A percentile compares a stretch with the other conserved stretches of the same genome.
These are phyloP conservation scores for Dryas iulia DNA, from an alignment of 1,140 invertebrate species.

Conservation along the genomic window DNA sequence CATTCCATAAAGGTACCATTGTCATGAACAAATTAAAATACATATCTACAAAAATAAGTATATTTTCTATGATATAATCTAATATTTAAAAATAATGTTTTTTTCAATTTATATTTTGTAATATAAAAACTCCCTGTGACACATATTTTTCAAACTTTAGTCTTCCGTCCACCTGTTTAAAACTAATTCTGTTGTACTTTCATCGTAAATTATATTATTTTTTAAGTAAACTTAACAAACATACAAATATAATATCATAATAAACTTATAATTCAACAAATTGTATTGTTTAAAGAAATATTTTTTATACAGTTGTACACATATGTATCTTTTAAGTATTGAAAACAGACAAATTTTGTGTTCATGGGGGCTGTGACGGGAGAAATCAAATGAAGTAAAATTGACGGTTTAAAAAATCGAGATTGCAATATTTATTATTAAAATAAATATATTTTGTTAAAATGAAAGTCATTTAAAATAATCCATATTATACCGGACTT, in stretches of 20 bases:
- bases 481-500: background rate
- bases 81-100: background rate
- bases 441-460: background rate
- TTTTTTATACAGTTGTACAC: background rate
- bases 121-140: background rate
- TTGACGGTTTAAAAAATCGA: background rate
- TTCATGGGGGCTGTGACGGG: slow-evolving; percentile 39
- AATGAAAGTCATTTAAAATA: background rate
- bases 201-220: background rate
- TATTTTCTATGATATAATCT: background rate
- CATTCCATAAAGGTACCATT: slow-evolving; percentile 13
- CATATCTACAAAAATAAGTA: background rate
- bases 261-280: background rate
- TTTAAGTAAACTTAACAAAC: background rate
- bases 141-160: background rate
- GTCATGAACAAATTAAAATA: background rate
- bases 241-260: background rate
- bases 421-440: background rate
- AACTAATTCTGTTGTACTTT: background rate
- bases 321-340: background rate
- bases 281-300: background rate
- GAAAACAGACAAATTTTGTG: slow-evolving; percentile 26
- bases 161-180: slow-evolving; percentile 34
- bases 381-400: slow-evolving; percentile 14
- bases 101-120: too few relatives aligned